A percentile compares a stretch with the other conserved stretches of the same genome.
These are phyloP conservation scores for Drosophila dives DNA, from an alignment of 2,888 invertebrate genomes.

Conservation along the genomic window DNA sequence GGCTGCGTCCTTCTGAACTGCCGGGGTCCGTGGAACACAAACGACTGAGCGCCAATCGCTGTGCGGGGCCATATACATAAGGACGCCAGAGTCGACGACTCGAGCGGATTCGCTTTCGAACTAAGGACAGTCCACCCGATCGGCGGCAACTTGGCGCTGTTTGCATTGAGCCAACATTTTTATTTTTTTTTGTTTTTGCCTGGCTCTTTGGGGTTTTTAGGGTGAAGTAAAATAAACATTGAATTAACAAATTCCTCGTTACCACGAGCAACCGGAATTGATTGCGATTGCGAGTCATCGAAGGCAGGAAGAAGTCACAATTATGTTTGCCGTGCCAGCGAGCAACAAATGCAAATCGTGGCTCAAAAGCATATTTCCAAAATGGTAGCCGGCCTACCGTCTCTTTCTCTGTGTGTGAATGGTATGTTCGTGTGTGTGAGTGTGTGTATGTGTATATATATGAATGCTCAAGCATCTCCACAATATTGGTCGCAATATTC, in stretches of 20 bases:
- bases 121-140: constrained; percentile 43
- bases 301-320: constrained; percentile 60
- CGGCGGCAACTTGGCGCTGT: constrained; percentile 45
- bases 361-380: constrained; percentile 41
- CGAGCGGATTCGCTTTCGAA: constrained; percentile 50
- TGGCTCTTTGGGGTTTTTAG: constrained; percentile 50
- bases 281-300: constrained; percentile 69
- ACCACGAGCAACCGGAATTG: constrained; percentile 82
- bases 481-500: constrained; percentile 46
- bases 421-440: constrained; percentile 9
- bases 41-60: constrained; percentile 64
- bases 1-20: constrained; percentile 48
- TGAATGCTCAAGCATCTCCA: constrained; percentile 44
- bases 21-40: constrained; percentile 46
- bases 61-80: constrained; percentile 41
- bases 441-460: constrained; percentile 9
- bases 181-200: constrained; percentile 1
- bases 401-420: not conserved
- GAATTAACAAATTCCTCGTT: constrained; percentile 85
- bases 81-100: constrained; percentile 26
- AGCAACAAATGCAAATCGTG: constrained; percentile 80
- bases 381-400: constrained; percentile 32
- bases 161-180: constrained; percentile 19
- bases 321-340: constrained; percentile 75
- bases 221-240: constrained; percentile 76